phyloP scores from a whole-genome alignment of 2,113 vertebrate genomes.

The Toxotes chatareus region DNA sequence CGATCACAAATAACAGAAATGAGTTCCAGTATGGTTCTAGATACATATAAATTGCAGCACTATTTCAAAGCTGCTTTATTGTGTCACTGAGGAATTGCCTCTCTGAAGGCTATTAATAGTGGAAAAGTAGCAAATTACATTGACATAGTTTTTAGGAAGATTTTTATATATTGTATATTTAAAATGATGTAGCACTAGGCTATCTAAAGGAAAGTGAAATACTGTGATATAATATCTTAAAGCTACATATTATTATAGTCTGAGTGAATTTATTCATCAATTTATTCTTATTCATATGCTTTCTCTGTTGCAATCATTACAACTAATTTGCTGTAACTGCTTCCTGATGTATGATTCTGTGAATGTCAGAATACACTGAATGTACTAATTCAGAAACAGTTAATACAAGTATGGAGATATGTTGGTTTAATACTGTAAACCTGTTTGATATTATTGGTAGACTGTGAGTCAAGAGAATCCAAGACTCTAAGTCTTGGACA shows the following conservation, averaged over 20 bases:
- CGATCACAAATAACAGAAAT: not conserved
- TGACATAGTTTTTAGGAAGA: not conserved
- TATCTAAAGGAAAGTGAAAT: not conserved
- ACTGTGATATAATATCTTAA: not conserved
- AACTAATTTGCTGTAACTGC: not conserved
- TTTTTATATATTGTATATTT: not conserved
- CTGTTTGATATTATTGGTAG: conserved; percentile 17
- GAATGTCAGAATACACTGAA: not conserved
- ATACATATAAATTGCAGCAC: not conserved
- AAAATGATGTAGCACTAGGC: not conserved
- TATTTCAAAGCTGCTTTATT: not conserved
- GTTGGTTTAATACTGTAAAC: conserved; percentile 3
- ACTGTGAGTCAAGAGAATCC: conserved; percentile 26
- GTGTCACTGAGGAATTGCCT: not conserved
- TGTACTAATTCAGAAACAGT: not conserved
- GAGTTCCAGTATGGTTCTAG: too few relatives aligned
- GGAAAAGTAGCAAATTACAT: not conserved
- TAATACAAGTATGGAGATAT: too few relatives aligned
- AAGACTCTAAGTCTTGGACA: not conserved
- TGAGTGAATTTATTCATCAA: not conserved
- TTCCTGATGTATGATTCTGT: not conserved
- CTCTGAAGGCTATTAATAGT: not conserved
- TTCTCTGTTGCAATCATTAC: not conserved
- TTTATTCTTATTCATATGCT: not conserved
- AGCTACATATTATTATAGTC: not conserved